A percentile compares a stretch with the other conserved stretches of the same genome.
phyloP scores from a whole-genome alignment of 2,888 invertebrate species.

The Macrophya annulata region DNA sequence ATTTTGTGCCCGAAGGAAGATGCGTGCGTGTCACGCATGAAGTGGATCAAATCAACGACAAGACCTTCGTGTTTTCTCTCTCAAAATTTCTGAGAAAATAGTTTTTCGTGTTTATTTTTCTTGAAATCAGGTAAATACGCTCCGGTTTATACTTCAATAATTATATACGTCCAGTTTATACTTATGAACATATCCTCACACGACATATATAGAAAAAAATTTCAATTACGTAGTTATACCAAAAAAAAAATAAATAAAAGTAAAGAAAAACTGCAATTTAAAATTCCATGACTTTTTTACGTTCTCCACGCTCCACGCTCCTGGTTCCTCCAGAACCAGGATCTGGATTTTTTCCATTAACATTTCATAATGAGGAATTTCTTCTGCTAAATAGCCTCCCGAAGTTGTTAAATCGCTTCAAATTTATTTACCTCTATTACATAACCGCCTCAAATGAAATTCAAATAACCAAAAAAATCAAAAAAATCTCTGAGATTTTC shows the following conservation, averaged over 20 bases:
- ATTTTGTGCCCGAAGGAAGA: constrained; percentile 29
- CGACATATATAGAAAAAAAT: neutral
- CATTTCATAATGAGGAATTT: neutral
- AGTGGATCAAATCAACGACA: constrained; percentile 44
- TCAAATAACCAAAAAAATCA: no score
- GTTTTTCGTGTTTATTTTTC: neutral
- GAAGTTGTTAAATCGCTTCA: no score
- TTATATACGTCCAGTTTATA: neutral
- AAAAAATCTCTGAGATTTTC: neutral
- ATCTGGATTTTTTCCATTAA: neutral
- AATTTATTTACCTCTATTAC: no score
- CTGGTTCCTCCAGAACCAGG: neutral
- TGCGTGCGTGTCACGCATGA: constrained; percentile 48
- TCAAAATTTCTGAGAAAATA: constrained; percentile 16
- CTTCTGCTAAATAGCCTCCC: no score
- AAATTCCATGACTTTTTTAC: neutral
- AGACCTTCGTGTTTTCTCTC: neutral
- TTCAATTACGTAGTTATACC: neutral
- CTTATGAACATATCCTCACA: neutral
- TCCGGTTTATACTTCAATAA: neutral
- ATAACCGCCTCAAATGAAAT: no score
- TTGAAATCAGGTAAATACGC: neutral
- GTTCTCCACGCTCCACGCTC: neutral
- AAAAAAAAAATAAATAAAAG: no score
- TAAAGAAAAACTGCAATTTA: neutral